A percentile compares a stretch with the other conserved stretches of the same genome.
Conservation (phyloP, 2,888 invertebrate genomes). For the Pecten maximus region DNA sequence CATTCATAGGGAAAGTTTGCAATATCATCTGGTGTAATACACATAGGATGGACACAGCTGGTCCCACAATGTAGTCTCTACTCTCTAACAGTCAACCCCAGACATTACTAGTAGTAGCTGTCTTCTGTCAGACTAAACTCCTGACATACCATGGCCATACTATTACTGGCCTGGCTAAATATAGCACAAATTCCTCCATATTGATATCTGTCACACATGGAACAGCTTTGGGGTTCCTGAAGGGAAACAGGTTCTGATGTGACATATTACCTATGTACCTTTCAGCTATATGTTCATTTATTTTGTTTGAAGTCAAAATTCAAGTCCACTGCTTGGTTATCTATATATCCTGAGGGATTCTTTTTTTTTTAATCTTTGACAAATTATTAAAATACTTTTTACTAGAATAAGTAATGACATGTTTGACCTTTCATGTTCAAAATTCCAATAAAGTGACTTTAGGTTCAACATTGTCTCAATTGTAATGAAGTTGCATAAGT, state of each 20-base stretch:
- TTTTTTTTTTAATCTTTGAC: not conserved
- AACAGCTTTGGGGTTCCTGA: slow-evolving; percentile 14
- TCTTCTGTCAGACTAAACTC: not conserved
- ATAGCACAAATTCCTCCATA: slow-evolving; percentile 33
- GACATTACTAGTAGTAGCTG: slow-evolving; percentile 13
- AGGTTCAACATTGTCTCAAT: no score
- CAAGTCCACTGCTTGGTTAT: not conserved
- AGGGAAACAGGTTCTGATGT: not conserved
- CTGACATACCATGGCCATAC: slow-evolving; percentile 11
- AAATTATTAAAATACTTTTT: not conserved
- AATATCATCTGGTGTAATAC: not conserved
- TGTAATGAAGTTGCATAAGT: no score
- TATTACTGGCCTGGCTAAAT: slow-evolving; percentile 5
- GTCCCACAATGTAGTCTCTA: not conserved
- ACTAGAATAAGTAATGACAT: no score
- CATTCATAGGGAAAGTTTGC: not conserved
- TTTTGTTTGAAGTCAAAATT: not conserved
- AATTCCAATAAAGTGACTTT: no score
- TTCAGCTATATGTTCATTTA: not conserved
- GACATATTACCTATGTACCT: not conserved
- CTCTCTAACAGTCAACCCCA: not conserved
- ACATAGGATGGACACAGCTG: not conserved
- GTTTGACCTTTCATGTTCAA: no score
- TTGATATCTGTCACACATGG: slow-evolving; percentile 35
- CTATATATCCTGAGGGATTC: not conserved